A percentile compares a stretch with the other conserved stretches of the same genome.
Evolutionary conservation across 1,140 invertebrate genomes (phyloP).

Genomic region (Hyles euphorbiae): DNA sequence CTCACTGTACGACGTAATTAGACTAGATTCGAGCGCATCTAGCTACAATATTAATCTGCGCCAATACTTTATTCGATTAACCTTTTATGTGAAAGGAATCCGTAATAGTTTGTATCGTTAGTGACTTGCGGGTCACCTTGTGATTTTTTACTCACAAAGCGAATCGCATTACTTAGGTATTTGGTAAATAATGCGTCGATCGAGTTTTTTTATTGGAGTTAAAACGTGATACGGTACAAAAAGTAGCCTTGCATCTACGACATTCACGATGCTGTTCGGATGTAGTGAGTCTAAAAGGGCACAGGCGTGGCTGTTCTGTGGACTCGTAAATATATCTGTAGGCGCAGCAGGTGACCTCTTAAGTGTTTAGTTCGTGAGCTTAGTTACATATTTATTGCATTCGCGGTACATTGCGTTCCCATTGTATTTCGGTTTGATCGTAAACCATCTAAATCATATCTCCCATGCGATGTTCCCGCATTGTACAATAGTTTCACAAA

Average conservation of each 20-base stretch:
- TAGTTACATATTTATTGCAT: conserved; percentile 55
- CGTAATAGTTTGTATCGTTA: conserved; percentile 1
- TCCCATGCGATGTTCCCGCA: conserved; percentile 9
- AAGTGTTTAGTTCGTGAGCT: conserved; percentile 60
- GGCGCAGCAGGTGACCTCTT: conserved; percentile 66
- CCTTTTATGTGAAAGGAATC: conserved; percentile 17
- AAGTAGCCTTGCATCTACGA: conserved; percentile 35
- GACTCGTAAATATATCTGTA: conserved; percentile 63
- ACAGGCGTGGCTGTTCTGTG: conserved; percentile 53
- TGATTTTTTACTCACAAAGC: conserved; percentile 1
- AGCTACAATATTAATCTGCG: conserved; percentile 18
- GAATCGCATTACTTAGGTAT: neutral
- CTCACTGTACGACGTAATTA: conserved; percentile 42
- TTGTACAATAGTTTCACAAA: conserved; percentile 5
- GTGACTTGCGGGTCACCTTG: conserved; percentile 2
- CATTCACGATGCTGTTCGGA: conserved; percentile 51
- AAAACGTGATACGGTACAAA: conserved; percentile 14
- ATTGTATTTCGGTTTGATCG: conserved; percentile 22
- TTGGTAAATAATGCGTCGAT: conserved; percentile 1
- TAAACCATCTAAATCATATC: conserved; percentile 27
- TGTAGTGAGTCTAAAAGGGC: conserved; percentile 62
- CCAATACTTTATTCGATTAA: conserved; percentile 21
- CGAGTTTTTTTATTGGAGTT: conserved; percentile 3
- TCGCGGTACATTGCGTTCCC: conserved; percentile 31
- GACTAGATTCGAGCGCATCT: conserved; percentile 27